Percentiles rank a stretch among this genome's conserved stretches.
These are phyloP conservation scores for Hoplostethus atlanticus DNA, from an alignment of 2,797 vertebrate genomes.

Conservation along the genomic window DNA sequence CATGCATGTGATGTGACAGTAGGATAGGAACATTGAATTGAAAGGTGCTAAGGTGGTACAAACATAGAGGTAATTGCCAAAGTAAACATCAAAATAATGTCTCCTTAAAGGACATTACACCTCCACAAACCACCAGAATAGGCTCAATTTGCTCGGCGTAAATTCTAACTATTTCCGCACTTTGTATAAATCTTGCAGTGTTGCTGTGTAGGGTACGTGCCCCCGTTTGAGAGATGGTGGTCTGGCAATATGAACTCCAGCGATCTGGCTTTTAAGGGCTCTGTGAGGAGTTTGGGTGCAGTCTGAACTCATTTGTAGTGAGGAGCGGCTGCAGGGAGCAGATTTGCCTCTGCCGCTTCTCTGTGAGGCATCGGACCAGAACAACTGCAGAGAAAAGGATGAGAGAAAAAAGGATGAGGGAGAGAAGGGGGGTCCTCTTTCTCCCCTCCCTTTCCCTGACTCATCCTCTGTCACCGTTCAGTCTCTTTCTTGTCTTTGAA, in stretches of 20 bases:
- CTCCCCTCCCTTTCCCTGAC: conserved; percentile 35
- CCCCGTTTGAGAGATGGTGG: conserved; percentile 22
- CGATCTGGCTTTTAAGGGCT: conserved; percentile 67
- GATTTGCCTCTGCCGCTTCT: conserved; percentile 76
- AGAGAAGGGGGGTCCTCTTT: conserved; percentile 43
- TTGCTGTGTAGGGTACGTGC: background rate
- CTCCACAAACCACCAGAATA: background rate
- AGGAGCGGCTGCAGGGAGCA: conserved; percentile 73
- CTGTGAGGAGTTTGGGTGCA: conserved; percentile 73
- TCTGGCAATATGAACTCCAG: conserved; percentile 57
- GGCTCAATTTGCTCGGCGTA: background rate
- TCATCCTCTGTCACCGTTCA: conserved; percentile 36
- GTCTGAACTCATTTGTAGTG: conserved; percentile 76
- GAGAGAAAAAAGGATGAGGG: conserved; percentile 54
- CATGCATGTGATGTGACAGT: background rate
- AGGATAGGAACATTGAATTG: background rate
- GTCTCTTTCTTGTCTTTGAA: conserved; percentile 12
- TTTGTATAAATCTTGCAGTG: conserved; percentile 13
- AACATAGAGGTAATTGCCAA: background rate
- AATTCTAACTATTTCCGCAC: conserved; percentile 24
- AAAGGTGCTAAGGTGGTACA: background rate
- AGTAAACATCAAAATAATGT: background rate
- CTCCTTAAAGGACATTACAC: conserved; percentile 13
- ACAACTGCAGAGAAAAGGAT: conserved; percentile 68
- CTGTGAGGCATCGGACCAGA: conserved; percentile 80